Conservation (phyloP, 2,113 vertebrate genomes). For the Bos javanicus region DNA sequence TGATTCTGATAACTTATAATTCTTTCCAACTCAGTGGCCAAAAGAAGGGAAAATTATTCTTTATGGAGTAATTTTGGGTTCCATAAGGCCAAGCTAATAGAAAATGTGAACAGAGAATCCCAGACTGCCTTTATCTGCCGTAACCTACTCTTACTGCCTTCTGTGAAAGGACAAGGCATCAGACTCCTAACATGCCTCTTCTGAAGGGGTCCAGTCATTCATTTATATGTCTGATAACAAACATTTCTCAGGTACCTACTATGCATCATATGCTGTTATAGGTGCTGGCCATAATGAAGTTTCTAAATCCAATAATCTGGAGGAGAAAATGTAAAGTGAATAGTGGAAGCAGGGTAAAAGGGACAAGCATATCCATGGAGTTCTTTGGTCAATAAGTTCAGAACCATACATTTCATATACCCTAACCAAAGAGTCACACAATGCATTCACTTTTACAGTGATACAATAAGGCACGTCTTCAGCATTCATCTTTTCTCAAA, state of each 20-base stretch:
- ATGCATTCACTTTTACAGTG: not conserved
- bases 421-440: not conserved
- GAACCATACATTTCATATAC: not conserved
- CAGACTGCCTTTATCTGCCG: not conserved
- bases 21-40: not conserved
- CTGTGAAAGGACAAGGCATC: not conserved
- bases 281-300: not conserved
- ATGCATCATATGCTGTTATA: not conserved
- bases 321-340: not conserved
- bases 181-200: not conserved
- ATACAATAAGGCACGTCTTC: not conserved
- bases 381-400: not conserved
- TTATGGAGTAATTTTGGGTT: not conserved
- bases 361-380: not conserved
- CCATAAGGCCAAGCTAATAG: not conserved
- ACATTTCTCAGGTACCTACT: not conserved
- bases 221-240: not conserved
- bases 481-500: not conserved
- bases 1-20: not conserved
- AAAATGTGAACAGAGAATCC: not conserved
- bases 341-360: not conserved
- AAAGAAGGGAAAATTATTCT: not conserved
- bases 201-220: not conserved
- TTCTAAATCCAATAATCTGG: not conserved
- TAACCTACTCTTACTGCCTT: not conserved